Base-by-base conservation (phyloP, 2,888 invertebrate genomes). In the Cheiracanthium punctorium region DNA sequence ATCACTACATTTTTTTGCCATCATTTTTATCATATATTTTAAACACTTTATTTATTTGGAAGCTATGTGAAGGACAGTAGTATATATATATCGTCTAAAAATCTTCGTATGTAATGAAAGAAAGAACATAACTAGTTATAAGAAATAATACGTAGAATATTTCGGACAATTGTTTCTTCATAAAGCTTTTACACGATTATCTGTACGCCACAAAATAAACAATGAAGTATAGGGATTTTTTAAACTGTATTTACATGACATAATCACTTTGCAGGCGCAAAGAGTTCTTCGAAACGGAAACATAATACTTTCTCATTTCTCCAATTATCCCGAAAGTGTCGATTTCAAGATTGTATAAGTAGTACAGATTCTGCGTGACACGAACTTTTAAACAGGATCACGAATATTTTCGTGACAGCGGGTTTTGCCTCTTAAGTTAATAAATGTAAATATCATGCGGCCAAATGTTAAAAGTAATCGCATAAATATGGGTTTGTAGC, bases 371-470 rank as follows among this genome's bases (percentile, higher is more conserved):
- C 17, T 58, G 58, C 58, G 58, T 58, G 58, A 58, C 24, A 5
- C 24, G 48, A 58, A 58, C 58, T 58, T 58, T 58, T 20, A 58
- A 58, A 58, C 1, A 24, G 17, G 1, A 17, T 33, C 74, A 81
- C 73, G 81, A 69, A 81, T 37, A 41, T 20, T 81, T 29, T 52
- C 74, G 74, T 81, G 81, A 69, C 74, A 52, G 12, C 52, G 69
- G 52, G 67, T 75, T 75, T 73, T 67, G n/a, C 48, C 41, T 41
- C 24, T 73, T 24, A 81, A 37, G 48, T 69, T 69, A 72, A 80
- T 80, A 80, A 80, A 80, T 80, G 65, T 65, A 80, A 80, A 80
- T 73, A 80, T 12, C 80, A 43, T 67, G 58, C 24, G 30, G 28
- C 76, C 43, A 43, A 67, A 67, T 33, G 43, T 76, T 76, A 37